Evolutionary conservation across 2,797 vertebrate species (phyloP).

Genomic region (Apodemus agrarius): DNA sequence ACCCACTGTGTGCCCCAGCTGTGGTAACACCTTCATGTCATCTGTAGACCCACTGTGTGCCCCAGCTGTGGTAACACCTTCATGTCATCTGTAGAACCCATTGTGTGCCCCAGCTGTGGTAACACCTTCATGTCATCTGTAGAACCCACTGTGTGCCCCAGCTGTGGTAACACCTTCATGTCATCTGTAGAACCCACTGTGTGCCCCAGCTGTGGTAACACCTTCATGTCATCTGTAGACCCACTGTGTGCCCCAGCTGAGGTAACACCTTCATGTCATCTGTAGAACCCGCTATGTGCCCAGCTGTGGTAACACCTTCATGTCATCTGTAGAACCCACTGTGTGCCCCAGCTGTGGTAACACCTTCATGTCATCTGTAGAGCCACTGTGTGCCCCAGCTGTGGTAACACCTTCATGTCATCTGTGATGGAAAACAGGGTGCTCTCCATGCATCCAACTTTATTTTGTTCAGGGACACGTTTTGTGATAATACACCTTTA

Average conservation of each 20-base stretch:
- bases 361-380: too few relatives aligned
- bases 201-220: too few relatives aligned
- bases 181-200: neutral
- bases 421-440: neutral
- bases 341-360: too few relatives aligned
- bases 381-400: neutral
- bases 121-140: neutral
- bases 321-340: too few relatives aligned
- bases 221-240: too few relatives aligned
- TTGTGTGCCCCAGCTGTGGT: too few relatives aligned
- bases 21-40: fast-evolving
- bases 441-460: neutral
- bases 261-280: neutral
- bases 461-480: neutral
- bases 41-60: neutral
- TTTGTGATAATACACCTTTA: neutral
- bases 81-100: neutral
- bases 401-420: neutral
- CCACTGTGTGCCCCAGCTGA: neutral
- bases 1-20: neutral
- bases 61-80: too few relatives aligned
- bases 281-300: neutral
- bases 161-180: too few relatives aligned
- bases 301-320: too few relatives aligned
- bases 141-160: neutral